Evolutionary conservation across 2,113 vertebrate genomes (phyloP).

Genomic region (Calidris pugnax): DNA sequence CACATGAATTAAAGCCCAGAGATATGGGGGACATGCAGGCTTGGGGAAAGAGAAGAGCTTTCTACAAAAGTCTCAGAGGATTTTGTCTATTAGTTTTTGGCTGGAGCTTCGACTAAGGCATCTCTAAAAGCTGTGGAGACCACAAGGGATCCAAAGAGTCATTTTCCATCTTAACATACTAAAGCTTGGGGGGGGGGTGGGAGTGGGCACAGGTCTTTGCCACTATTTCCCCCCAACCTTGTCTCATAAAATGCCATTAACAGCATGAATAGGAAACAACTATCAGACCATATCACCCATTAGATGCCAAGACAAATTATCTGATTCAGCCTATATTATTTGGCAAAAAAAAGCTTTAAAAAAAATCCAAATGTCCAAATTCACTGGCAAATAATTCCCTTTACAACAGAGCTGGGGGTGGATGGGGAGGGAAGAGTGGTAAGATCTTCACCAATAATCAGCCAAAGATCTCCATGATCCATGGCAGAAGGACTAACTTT

Average conservation of each 20-base stretch:
- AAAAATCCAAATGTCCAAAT: neutral
- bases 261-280: neutral
- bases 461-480: neutral
- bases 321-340: neutral
- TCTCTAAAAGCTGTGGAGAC: neutral
- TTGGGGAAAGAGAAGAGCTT: neutral
- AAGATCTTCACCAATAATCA: neutral
- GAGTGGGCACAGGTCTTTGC: neutral
- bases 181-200: neutral
- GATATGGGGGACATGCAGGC: neutral
- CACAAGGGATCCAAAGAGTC: neutral
- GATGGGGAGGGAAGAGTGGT: rapidly evolving
- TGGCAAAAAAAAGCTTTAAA: neutral
- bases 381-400: neutral
- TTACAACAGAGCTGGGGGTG: neutral
- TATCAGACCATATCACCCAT: too few species aligned
- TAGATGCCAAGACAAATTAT: neutral
- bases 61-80: neutral
- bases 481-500: neutral
- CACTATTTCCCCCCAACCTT: neutral
- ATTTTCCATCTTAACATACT: neutral
- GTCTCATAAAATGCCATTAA: neutral
- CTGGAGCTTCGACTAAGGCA: neutral
- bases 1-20: neutral
- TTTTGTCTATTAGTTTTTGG: neutral